phyloP scores from a whole-genome alignment of 2,888 invertebrate species.

The Toxonevra muliebris region DNA sequence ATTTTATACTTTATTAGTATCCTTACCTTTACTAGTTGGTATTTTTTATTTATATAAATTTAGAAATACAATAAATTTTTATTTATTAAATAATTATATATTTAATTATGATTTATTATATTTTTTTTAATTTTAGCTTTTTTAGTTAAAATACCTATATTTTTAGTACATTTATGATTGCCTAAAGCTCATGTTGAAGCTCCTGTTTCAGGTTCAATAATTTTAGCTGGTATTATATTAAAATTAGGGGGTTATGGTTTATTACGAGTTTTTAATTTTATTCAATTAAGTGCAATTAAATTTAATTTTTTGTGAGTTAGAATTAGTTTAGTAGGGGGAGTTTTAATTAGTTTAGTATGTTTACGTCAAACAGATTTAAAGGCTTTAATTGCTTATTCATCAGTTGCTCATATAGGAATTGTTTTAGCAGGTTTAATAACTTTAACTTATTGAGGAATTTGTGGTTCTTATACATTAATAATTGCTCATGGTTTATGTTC shows the following conservation, averaged over 20 bases:
- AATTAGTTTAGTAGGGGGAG: conserved; percentile 69
- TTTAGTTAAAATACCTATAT: conserved; percentile 78
- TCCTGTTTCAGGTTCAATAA: conserved; percentile 76
- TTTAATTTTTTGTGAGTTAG: conserved; percentile 68
- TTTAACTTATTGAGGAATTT: conserved; percentile 68
- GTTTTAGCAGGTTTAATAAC: conserved; percentile 70
- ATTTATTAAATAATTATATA: conserved; percentile 66
- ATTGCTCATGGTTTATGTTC: conserved; percentile 75
- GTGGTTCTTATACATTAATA: conserved; percentile 70
- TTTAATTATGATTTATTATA: conserved; percentile 63
- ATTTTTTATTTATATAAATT: conserved; percentile 56
- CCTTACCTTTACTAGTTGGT: conserved; percentile 66
- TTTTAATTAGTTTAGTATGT: conserved; percentile 73
- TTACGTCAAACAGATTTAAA: conserved; percentile 76
- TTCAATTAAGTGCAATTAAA: conserved; percentile 65
- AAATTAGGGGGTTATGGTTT: conserved; percentile 78
- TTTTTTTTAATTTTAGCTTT: conserved; percentile 71
- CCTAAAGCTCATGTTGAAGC: conserved; percentile 82
- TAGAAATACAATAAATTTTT: conserved; percentile 67
- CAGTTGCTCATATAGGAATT: conserved; percentile 76
- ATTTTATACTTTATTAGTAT: conserved; percentile 76
- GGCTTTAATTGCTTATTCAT: conserved; percentile 73
- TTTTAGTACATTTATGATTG: conserved; percentile 75
- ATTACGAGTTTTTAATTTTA: conserved; percentile 68
- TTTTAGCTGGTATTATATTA: conserved; percentile 77